Percentiles rank a stretch among this genome's conserved stretches.
These are phyloP conservation scores for Ginglymostoma cirratum DNA, from an alignment of 2,113 vertebrate genomes.

Conservation along the genomic window DNA sequence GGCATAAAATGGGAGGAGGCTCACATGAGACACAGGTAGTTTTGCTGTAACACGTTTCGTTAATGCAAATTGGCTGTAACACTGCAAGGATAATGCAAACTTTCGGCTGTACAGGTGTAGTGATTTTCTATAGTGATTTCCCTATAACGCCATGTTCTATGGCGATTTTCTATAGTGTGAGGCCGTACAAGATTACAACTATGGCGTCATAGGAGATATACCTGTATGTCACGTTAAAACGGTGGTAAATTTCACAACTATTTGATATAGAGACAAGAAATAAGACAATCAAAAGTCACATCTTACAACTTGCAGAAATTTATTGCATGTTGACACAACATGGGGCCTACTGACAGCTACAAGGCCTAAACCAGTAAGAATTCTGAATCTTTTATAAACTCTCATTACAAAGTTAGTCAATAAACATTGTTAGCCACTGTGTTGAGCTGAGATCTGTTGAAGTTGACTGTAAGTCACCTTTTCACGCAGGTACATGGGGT, in stretches of 20 bases:
- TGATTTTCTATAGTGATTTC: too few relatives aligned
- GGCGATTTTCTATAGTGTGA: too few relatives aligned
- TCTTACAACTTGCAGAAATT: conserved; percentile 10
- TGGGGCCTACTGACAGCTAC: conserved; percentile 6
- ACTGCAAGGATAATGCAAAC: too few relatives aligned
- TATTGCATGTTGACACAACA: conserved; percentile 31
- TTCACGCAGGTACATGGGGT: not conserved
- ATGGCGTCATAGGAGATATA: too few relatives aligned
- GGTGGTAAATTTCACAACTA: not conserved
- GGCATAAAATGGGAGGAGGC: not conserved
- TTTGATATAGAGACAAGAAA: not conserved
- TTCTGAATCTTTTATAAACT: conserved; percentile 20
- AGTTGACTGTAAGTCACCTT: not conserved
- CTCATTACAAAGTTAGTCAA: not conserved
- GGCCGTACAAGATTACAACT: too few relatives aligned
- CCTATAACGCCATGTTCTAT: too few relatives aligned
- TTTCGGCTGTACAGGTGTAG: too few relatives aligned
- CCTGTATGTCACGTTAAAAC: too few relatives aligned
- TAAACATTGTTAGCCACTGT: conserved; percentile 2
- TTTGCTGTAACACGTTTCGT: too few relatives aligned
- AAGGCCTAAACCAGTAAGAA: conserved; percentile 26
- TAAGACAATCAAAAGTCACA: not conserved
- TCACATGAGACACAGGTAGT: too few relatives aligned
- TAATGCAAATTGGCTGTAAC: too few relatives aligned
- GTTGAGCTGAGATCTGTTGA: not conserved